These are phyloP conservation scores for Megathymus violae DNA, from an alignment of 1,140 invertebrate species.

Conservation along the genomic window DNA sequence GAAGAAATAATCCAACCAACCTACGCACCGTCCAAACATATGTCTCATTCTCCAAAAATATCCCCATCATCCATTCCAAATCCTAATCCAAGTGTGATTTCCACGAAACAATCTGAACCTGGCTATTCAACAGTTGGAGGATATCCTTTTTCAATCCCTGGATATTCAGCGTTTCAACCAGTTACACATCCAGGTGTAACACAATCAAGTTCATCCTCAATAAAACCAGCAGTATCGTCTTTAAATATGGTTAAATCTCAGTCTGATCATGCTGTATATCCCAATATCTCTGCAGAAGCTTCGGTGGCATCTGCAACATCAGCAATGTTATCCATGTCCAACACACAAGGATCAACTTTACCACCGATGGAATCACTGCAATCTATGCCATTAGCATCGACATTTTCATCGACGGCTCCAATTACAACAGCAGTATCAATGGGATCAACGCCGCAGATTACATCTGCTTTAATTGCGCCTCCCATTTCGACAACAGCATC, in stretches of 20 bases:
- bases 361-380: background rate
- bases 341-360: background rate
- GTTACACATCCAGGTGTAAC: slow-evolving; percentile 61
- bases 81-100: slow-evolving; percentile 71
- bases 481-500: background rate
- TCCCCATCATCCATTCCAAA: slow-evolving; percentile 79
- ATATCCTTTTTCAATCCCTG: slow-evolving; percentile 72
- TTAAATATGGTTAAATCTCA: slow-evolving; percentile 7
- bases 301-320: background rate
- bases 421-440: background rate
- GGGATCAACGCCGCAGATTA: background rate
- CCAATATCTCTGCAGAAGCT: background rate
- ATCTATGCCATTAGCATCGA: slow-evolving; percentile 4
- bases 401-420: background rate
- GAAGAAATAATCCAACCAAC: slow-evolving; percentile 51
- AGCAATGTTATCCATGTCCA: background rate
- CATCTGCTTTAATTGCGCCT: background rate
- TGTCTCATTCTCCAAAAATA: slow-evolving; percentile 71
- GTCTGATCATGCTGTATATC: background rate
- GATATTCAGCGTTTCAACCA: slow-evolving; percentile 77
- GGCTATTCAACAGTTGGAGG: slow-evolving; percentile 69
- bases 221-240: background rate
- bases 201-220: slow-evolving; percentile 43
- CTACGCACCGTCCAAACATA: slow-evolving; percentile 58
- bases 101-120: slow-evolving; percentile 62